Conservation (phyloP, 2,888 invertebrate species). For the Agriotes lineatus region DNA sequence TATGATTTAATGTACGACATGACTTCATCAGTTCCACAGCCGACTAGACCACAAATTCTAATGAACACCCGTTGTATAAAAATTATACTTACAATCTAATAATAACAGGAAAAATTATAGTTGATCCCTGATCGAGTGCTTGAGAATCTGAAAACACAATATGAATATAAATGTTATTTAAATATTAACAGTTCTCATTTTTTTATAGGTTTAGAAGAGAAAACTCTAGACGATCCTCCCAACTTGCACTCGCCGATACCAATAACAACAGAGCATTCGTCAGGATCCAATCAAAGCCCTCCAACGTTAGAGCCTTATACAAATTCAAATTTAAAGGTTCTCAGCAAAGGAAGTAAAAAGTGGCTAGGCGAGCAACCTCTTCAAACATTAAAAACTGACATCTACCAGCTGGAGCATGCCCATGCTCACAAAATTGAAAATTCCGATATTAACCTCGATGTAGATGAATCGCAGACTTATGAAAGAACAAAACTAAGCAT, state of each 20-base stretch:
- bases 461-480: constrained; percentile 53
- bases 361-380: constrained; percentile 71
- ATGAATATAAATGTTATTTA: too few species aligned
- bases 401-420: constrained; percentile 67
- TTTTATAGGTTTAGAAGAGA: constrained; percentile 62
- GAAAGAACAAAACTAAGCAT: constrained; percentile 57
- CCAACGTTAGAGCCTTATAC: constrained; percentile 57
- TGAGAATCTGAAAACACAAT: too few species aligned
- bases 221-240: constrained; percentile 60
- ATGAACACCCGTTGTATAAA: too few species aligned
- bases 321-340: constrained; percentile 58
- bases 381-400: constrained; percentile 56
- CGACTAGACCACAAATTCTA: too few species aligned
- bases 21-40: too few species aligned
- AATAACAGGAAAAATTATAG: too few species aligned
- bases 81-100: too few species aligned
- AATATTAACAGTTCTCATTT: too few species aligned
- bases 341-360: constrained; percentile 78
- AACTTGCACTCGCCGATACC: constrained; percentile 55
- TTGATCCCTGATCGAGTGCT: too few species aligned
- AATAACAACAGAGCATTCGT: constrained; percentile 52
- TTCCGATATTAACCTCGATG: constrained; percentile 53
- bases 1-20: too few species aligned
- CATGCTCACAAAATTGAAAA: constrained; percentile 54
- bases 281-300: constrained; percentile 52